These are phyloP conservation scores for Pterostichus madidus DNA, from an alignment of 2,888 invertebrate species.

Conservation along the genomic window DNA sequence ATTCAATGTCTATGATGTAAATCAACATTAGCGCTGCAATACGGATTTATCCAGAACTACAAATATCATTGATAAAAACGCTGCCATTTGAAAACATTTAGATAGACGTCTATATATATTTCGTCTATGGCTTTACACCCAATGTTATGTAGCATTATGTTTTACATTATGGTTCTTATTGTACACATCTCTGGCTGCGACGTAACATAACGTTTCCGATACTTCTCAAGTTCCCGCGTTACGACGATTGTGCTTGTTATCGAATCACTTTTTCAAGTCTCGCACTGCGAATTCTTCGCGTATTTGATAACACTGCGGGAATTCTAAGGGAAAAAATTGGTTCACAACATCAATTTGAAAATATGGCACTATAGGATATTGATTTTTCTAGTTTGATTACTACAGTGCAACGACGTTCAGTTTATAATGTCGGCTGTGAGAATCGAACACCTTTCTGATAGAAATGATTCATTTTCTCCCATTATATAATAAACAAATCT, in stretches of 20 bases:
- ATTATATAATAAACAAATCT: too few species aligned
- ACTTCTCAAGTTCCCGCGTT: constrained; percentile 30
- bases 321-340: background rate
- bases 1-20: too few species aligned
- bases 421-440: too few species aligned
- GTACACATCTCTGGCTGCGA: constrained; percentile 12
- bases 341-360: background rate
- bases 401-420: too few species aligned
- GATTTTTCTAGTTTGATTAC: background rate
- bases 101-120: too few species aligned
- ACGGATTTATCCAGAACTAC: too few species aligned
- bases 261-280: constrained; percentile 30
- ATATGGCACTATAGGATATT: background rate
- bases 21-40: too few species aligned
- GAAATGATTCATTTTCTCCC: too few species aligned
- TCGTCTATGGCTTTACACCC: background rate
- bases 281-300: background rate
- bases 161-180: background rate
- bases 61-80: too few species aligned
- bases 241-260: constrained; percentile 54
- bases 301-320: constrained; percentile 23
- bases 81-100: too few species aligned
- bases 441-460: too few species aligned
- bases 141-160: constrained; percentile 25
- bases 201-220: constrained; percentile 31